Evolutionary conservation across 1,140 invertebrate genomes (phyloP), one percentile per base, ranked within the genome.

Genomic region (Triops longicaudatus): DNA sequence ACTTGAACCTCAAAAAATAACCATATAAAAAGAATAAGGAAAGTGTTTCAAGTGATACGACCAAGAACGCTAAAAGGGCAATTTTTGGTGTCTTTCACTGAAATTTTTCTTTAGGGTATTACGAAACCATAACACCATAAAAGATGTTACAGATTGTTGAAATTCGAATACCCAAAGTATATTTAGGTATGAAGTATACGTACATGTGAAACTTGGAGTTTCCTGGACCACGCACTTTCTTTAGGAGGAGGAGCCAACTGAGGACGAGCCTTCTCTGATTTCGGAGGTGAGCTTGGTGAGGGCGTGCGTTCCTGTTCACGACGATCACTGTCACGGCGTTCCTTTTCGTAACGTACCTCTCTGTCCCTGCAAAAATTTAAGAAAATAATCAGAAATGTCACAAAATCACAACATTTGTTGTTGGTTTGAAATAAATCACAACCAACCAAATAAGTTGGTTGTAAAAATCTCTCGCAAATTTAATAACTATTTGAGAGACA

Each of bases 151-250:
- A 17, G 50, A n/a, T 63, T 14, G 22, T n/a, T 44, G 7, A 37
- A 63, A 22, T 63, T 17, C 9, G 14, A 17, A 22, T 17, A 63
- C 50, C 50, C 50, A 63, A 12, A 9, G 14, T 63, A 22, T 14
- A 6, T 22, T 37, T 37, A 37, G 31, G 31, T 37, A 37, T 37
- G 7, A 37, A 37, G 31, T 37, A 37, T 63, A 63, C 50, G 17
- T 17, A 22, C 22, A 22, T 37, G 50, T 0, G 50, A 63, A 17
- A 63, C 50, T 22, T 63, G 50, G 14, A 63, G 50, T 63, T 63
- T 63, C 22, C 50, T 63, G 50, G 50, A 63, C 50, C 50, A 63
- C 50, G 50, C 50, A 63, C 50, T 63, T 17, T 63, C 50, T 63
- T 63, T 63, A 63, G 50, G 50, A 22, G 22, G 50, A 6, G 50